These are phyloP conservation scores for Pseudoatta argentina DNA, from an alignment of 1,140 invertebrate species.

Conservation along the genomic window DNA sequence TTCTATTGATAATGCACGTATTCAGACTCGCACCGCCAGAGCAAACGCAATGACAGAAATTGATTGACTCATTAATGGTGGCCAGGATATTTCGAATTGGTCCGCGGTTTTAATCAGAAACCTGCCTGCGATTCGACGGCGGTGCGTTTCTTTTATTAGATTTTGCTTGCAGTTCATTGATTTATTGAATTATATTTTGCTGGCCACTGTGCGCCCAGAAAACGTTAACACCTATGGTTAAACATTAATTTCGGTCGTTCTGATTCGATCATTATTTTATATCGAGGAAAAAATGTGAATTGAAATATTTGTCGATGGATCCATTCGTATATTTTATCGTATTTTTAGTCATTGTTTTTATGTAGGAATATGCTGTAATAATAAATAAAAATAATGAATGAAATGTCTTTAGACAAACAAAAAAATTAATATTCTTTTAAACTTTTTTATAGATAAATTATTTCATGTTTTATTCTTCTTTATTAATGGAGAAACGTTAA, in stretches of 20 bases:
- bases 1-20: conserved; percentile 19
- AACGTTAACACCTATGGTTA: neutral
- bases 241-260: conserved; percentile 31
- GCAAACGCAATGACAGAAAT: conserved; percentile 48
- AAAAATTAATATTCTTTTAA: neutral
- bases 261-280: conserved; percentile 16
- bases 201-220: neutral
- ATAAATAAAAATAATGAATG: neutral
- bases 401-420: neutral
- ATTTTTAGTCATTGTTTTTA: neutral
- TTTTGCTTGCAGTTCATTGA: conserved; percentile 44
- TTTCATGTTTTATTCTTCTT: neutral
- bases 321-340: neutral
- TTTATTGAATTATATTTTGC: conserved; percentile 48
- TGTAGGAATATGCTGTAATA: neutral
- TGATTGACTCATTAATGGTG: conserved; percentile 54
- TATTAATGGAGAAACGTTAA: neutral
- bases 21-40: neutral
- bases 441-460: neutral
- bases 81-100: conserved; percentile 50
- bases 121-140: conserved; percentile 19
- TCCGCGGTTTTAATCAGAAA: conserved; percentile 51
- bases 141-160: conserved; percentile 48
- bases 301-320: neutral
- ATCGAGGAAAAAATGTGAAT: neutral